Evolutionary conservation across 1,140 invertebrate species (phyloP).

Genomic region (Myzus persicae): DNA sequence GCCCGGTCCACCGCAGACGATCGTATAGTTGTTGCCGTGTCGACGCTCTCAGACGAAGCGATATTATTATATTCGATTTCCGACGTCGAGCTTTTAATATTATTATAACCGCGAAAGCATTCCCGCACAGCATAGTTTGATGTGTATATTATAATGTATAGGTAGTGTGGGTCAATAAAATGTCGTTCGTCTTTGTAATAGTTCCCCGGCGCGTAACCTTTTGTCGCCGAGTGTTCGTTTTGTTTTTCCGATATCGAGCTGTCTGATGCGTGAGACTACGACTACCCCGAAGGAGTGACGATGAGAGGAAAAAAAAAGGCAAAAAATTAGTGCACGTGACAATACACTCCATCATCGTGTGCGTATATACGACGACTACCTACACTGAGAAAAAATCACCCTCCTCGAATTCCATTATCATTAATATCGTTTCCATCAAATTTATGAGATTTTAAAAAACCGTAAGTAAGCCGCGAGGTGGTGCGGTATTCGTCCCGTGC

Average conservation of each 20-base stretch:
- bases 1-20: not conserved
- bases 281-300: not conserved
- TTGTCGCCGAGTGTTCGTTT: not conserved
- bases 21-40: too few species aligned
- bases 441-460: not conserved
- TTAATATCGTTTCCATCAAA: constrained; percentile 41
- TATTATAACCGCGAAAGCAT: not conserved
- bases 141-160: not conserved
- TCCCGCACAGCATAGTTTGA: not conserved
- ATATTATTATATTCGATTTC: not conserved
- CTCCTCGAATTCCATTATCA: constrained; percentile 16
- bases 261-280: not conserved
- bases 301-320: not conserved
- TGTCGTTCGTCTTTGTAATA: not conserved
- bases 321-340: constrained; percentile 2
- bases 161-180: constrained; percentile 13
- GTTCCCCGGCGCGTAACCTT: not conserved
- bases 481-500: not conserved
- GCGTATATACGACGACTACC: too few species aligned
- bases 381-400: not conserved
- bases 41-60: too few species aligned
- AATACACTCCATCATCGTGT: constrained; percentile 27
- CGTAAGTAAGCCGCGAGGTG: not conserved
- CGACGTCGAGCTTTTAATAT: not conserved
- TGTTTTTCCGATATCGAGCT: not conserved